Percentiles rank a stretch among this genome's conserved stretches.
Evolutionary conservation across 2,888 invertebrate species (phyloP).

Genomic region (Metacarcinus magister): DNA sequence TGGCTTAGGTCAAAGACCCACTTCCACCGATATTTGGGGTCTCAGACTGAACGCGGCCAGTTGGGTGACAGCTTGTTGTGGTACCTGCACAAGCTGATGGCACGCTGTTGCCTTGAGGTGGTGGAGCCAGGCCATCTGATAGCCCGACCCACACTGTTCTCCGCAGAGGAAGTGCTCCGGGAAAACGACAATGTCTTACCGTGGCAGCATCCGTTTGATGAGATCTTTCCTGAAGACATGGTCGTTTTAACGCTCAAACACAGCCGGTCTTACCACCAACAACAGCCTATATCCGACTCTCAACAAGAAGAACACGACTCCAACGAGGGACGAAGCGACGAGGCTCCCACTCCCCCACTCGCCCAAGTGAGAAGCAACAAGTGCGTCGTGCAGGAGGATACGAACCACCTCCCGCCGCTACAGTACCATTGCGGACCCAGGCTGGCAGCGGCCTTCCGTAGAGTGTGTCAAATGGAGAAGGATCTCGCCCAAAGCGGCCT

Average conservation of each 20-base stretch:
- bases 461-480: neutral
- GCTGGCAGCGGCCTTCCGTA: too few relatives aligned
- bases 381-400: too few relatives aligned
- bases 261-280: neutral
- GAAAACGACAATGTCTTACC: neutral
- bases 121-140: neutral
- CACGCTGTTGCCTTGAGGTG: neutral
- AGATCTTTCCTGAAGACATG: neutral
- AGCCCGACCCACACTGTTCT: neutral
- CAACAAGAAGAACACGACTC: neutral
- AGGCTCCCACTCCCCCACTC: too few relatives aligned
- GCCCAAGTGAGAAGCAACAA: too few relatives aligned
- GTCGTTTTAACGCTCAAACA: neutral
- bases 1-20: neutral
- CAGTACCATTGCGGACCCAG: too few relatives aligned
- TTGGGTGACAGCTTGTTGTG: neutral
- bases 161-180: neutral
- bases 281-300: neutral
- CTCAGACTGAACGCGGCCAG: neutral
- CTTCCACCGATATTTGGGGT: neutral
- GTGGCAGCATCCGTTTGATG: too few relatives aligned
- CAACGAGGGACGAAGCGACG: too few relatives aligned
- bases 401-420: too few relatives aligned
- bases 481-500: neutral
- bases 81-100: neutral